A percentile compares a stretch with the other conserved stretches of the same genome.
Evolutionary conservation across 1,140 invertebrate genomes (phyloP).

Genomic region (Dendrolimus kikuchii): DNA sequence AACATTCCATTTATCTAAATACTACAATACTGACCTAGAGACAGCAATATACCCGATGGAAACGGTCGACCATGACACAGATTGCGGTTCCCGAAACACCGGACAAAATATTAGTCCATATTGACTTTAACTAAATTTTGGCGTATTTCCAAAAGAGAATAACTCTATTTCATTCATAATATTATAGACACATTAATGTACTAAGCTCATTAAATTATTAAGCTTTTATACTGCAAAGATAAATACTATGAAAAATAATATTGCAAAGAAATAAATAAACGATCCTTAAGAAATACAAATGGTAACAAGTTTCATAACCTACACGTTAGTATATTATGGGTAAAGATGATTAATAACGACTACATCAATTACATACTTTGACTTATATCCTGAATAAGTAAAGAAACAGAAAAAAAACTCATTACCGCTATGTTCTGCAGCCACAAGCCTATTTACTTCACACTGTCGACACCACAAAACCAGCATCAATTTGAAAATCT

Average conservation of each 20-base stretch:
- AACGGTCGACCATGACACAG: slow-evolving; percentile 46
- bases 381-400: not conserved
- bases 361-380: not conserved
- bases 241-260: not conserved
- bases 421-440: slow-evolving; percentile 74
- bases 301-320: no score
- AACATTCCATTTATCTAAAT: slow-evolving; percentile 20
- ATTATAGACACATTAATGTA: no score
- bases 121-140: slow-evolving; percentile 39
- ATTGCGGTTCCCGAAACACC: slow-evolving; percentile 24
- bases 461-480: slow-evolving; percentile 85
- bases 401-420: slow-evolving; percentile 11
- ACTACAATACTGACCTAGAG: slow-evolving; percentile 25
- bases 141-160: slow-evolving; percentile 25
- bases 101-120: slow-evolving; percentile 18
- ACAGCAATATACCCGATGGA: slow-evolving; percentile 29
- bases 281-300: no score
- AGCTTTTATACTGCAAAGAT: no score
- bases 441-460: slow-evolving; percentile 76
- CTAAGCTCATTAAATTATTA: no score
- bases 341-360: not conserved
- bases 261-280: not conserved
- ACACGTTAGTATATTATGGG: no score
- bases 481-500: slow-evolving; percentile 85
- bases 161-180: no score